Evolutionary conservation across 2,797 vertebrate species (phyloP), one percentile per base, ranked within the genome.

Genomic region (Sebastes taczanowskii): DNA sequence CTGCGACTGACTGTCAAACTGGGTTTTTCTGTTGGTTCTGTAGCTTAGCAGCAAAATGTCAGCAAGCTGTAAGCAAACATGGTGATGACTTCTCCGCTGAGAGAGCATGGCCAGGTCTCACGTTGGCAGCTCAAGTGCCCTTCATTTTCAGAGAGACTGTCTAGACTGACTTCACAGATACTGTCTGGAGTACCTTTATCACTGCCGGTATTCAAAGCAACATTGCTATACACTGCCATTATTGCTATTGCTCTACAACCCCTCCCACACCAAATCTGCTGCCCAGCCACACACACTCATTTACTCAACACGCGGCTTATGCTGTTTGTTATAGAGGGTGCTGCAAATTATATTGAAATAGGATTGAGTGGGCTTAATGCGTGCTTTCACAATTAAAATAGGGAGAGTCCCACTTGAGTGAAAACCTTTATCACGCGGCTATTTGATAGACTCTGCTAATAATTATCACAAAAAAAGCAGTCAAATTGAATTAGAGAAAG

Each of bases 171-270:
- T 92, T 85, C 78, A 86, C 23, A 86, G 85, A 89, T 77, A 73
- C 88, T 91, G 93, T 94, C 91, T 93, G 79, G 77, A 90, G 82
- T 63, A 88, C 85, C 78, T 92, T 93, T 88, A 87, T 91, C 83
- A 71, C 71, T 77, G 88, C 77, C 18, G 73, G 73, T 77, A 88
- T 93, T 94, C 91, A 94, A 93, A 89, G 88, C 89, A 88, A 90
- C 86, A 42, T 81, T 59, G 83, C 83, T 88, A 78, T 86, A 88
- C 76, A 83, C 81, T 86, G 71, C 71, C 84, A 83, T 93, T 88
- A 88, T 88, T 89, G 82, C 88, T 85, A 7, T 52, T 66, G 82
- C 82, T 88, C 77, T 77, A 74, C 80, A 86, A 87, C 78, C 85
- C 84, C 85, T 82, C 88, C 84, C 79, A 89, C 88, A 86, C 65